Conservation (phyloP, 2,888 invertebrate species). For the Escarpia spicata region DNA sequence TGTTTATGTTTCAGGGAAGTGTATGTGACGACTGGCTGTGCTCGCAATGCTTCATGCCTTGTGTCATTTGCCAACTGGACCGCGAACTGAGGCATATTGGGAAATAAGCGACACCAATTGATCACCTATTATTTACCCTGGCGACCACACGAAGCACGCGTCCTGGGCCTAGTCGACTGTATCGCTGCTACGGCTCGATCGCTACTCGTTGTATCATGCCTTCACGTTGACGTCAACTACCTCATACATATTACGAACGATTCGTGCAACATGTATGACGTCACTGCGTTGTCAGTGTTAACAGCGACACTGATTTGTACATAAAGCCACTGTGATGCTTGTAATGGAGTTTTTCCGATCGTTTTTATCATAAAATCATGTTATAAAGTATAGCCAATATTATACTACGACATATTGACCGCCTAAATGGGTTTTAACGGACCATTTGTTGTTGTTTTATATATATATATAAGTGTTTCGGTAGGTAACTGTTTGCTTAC, state of each 20-base stretch:
- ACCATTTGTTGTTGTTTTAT: too few relatives aligned
- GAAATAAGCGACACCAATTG: neutral
- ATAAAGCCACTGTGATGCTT: slow-evolving; percentile 16
- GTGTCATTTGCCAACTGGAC: neutral
- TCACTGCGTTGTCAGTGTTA: neutral
- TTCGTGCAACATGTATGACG: neutral
- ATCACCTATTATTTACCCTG: neutral
- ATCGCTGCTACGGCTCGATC: neutral
- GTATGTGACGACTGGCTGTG: slow-evolving; percentile 20
- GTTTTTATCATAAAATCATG: too few relatives aligned
- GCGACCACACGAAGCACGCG: neutral
- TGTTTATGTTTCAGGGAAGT: neutral
- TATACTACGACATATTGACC: too few relatives aligned
- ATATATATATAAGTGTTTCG: too few relatives aligned
- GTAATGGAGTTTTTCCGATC: neutral
- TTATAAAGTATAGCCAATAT: too few relatives aligned
- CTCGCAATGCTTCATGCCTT: neutral
- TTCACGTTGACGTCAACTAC: neutral
- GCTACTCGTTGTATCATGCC: neutral
- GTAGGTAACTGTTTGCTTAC: too few relatives aligned
- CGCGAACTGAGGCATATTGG: neutral
- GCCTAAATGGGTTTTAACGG: too few relatives aligned
- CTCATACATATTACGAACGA: neutral
- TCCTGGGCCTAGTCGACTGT: neutral
- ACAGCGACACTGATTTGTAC: neutral